Base-by-base conservation (phyloP, 2,113 vertebrate genomes). In the Coturnix japonica region DNA sequence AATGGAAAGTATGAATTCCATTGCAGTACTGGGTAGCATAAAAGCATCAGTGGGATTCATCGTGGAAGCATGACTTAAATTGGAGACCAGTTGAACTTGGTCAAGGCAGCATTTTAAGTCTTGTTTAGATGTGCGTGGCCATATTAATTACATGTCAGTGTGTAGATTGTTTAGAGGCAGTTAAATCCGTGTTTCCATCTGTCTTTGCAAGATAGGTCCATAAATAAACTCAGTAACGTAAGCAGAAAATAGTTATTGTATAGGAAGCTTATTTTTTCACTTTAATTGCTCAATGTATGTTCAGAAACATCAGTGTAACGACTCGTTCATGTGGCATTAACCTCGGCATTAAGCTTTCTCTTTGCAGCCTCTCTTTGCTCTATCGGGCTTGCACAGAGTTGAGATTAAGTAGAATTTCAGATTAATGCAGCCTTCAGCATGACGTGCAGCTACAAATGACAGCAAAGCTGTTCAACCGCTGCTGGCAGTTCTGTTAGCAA, bases 1-100 rank as follows among this genome's bases (percentile, higher is more conserved):
- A 89, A 93, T 90, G 96, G 71, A 70, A 87, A 93, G 51, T 92
- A 90, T 59, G 93, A 84, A 91, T 81, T n/a, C 37, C 65, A 90
- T 81, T 85, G 89, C 81, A 89, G 80, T 1, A 56, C 60, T 79
- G 60, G 66, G 69, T 73, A 46, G n/a, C 71, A 26, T 49, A 8
- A 76, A 76, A 56, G 60, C 94, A 9, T 85, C 69, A 22, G 3
- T 0, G 8, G 83, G 41, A 37, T 85, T 96, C 81, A 54, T 94
- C 72, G 39, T 31, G 74, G 75, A 53, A 64, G 64, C 26, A 28
- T 81, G 89, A 26, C 87, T 92, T 85, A 76, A 90, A 85, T 46
- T 87, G 81, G 56, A 70, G 70, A 11, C 56, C 73, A 17, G 17
- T 70, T 89, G 61, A 60, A 75, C 9, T 47, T 64, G 75, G 78